A percentile compares a stretch with the other conserved stretches of the same genome.
Evolutionary conservation across 2,888 invertebrate species (phyloP).

Genomic region (Synanthedon formicaeformis): DNA sequence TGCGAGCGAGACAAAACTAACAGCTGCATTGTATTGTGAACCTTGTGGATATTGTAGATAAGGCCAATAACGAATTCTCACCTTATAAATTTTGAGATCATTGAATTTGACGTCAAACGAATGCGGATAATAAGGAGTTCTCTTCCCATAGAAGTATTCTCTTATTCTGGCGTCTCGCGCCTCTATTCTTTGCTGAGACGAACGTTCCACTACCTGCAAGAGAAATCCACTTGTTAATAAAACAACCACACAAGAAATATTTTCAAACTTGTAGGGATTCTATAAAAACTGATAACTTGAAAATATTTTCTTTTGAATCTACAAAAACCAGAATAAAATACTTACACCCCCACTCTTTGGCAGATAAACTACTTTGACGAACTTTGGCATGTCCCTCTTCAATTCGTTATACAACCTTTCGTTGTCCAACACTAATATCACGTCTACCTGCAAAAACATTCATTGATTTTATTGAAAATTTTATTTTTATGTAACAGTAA

Average conservation of each 20-base stretch:
- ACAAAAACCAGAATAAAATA: slow-evolving; percentile 11
- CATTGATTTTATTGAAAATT: too few relatives aligned
- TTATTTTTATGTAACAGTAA: too few relatives aligned
- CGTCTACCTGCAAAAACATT: slow-evolving; percentile 74
- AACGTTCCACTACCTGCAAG: slow-evolving; percentile 85
- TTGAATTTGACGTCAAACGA: slow-evolving; percentile 93
- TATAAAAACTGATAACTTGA: too few relatives aligned
- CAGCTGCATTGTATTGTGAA: too few relatives aligned
- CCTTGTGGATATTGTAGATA: too few relatives aligned
- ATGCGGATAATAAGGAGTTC: slow-evolving; percentile 88
- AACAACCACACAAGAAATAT: background rate
- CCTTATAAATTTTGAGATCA: slow-evolving; percentile 90
- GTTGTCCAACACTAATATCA: slow-evolving; percentile 95
- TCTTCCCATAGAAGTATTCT: slow-evolving; percentile 95
- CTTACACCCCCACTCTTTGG: slow-evolving; percentile 97
- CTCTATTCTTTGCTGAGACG: slow-evolving; percentile 77
- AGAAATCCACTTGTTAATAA: slow-evolving; percentile 2
- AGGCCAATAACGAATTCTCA: slow-evolving; percentile 14
- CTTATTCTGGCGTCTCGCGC: slow-evolving; percentile 83
- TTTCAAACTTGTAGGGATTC: too few relatives aligned
- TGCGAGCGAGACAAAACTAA: too few relatives aligned
- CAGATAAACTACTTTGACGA: slow-evolving; percentile 90
- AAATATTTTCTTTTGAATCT: background rate
- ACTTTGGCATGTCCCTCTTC: slow-evolving; percentile 91
- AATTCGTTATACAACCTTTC: slow-evolving; percentile 96